Evolutionary conservation across 64 coral and sea anemone genomes (phyloP).

Genomic region (Anthopleura sola): DNA sequence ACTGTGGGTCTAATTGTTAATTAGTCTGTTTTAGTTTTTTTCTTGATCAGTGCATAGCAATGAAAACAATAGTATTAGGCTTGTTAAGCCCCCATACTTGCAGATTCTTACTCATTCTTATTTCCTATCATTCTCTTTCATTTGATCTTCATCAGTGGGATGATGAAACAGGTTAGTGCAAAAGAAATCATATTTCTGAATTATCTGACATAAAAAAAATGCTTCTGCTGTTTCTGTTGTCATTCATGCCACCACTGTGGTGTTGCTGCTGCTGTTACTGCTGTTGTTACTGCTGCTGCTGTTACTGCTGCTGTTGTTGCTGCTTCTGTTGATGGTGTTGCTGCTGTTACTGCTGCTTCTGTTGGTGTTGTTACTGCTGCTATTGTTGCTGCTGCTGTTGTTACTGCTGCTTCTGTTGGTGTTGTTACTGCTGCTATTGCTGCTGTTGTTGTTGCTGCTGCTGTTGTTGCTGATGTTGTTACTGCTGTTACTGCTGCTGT

Average conservation of each 20-base stretch:
- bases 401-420: not conserved
- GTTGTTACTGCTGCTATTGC: no score
- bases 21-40: no score
- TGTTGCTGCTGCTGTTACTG: no score
- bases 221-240: not conserved
- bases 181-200: no score
- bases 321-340: not conserved
- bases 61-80: no score
- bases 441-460: no score
- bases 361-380: not conserved
- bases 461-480: no score
- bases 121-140: not conserved
- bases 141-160: conserved; percentile 50
- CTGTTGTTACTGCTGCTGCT: not conserved
- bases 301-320: not conserved
- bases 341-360: not conserved
- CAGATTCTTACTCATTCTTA: not conserved
- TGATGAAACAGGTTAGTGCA: conserved; percentile 77
- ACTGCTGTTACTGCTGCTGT: no score
- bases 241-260: not conserved
- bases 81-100: no score
- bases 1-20: no score
- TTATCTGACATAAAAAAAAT: not conserved
- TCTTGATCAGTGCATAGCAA: no score
- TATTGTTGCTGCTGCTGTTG: no score